Percentiles rank a stretch among this genome's conserved stretches.
Conservation (phyloP, 2,888 invertebrate species). For the Philereme transversata region DNA sequence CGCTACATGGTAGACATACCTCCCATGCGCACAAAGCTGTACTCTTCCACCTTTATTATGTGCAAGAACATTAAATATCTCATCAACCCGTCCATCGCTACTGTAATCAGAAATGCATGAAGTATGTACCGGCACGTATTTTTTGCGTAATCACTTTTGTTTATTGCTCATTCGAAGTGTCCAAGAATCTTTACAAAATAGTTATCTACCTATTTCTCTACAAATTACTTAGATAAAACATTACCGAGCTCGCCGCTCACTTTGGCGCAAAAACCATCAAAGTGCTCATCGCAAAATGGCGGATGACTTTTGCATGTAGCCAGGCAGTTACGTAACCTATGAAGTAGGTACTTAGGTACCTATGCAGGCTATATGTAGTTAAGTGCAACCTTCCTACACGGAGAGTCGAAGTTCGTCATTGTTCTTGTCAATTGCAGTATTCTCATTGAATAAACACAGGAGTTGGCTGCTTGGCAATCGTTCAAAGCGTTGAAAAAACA, state of each 20-base stretch:
- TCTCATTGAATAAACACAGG: constrained; percentile 65
- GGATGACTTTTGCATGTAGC: constrained; percentile 60
- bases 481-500: constrained; percentile 59
- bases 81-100: constrained; percentile 32
- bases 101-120: constrained; percentile 27
- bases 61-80: constrained; percentile 19
- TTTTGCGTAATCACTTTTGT: constrained; percentile 44
- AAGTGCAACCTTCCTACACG: constrained; percentile 51
- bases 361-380: constrained; percentile 20
- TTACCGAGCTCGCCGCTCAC: constrained; percentile 61
- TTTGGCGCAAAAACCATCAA: constrained; percentile 67
- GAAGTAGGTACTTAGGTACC: constrained; percentile 46
- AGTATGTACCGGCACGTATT: constrained; percentile 27
- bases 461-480: constrained; percentile 50
- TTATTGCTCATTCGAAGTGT: constrained; percentile 41
- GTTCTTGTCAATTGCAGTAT: constrained; percentile 66
- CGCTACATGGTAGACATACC: too few species aligned
- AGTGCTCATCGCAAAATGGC: constrained; percentile 73
- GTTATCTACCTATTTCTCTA: constrained; percentile 39
- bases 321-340: constrained; percentile 60
- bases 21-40: too few species aligned
- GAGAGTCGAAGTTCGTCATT: constrained; percentile 61
- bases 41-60: too few species aligned
- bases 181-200: constrained; percentile 47
- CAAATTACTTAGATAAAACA: constrained; percentile 51